Conservation (phyloP, 2,888 invertebrate species). For the Drosophila barbarae region DNA sequence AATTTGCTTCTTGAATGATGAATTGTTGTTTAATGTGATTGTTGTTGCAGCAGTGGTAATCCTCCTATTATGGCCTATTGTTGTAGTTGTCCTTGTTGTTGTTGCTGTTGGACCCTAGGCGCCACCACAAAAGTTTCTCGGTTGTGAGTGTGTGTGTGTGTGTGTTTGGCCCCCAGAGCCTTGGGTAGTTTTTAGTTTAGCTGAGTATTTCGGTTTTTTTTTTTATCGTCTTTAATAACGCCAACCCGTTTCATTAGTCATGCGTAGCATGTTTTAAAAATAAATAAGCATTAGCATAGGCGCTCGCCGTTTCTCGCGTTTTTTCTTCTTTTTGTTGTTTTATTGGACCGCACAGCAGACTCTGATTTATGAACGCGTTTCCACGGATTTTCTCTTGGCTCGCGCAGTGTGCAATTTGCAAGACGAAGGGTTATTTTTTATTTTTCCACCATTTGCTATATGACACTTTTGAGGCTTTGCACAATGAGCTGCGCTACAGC, state of each 20-base stretch:
- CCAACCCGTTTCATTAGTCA: slow-evolving; percentile 61
- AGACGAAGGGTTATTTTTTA: not conserved
- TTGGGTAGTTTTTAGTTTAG: slow-evolving; percentile 36
- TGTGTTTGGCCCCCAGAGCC: slow-evolving; percentile 34
- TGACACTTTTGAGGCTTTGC: slow-evolving; percentile 48
- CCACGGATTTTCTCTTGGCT: slow-evolving; percentile 6
- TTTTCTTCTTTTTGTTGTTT: slow-evolving; percentile 12
- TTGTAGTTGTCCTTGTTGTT: not conserved
- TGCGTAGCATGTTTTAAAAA: slow-evolving; percentile 50
- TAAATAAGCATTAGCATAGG: slow-evolving; percentile 35
- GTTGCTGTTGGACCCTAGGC: slow-evolving; percentile 28
- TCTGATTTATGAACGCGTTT: slow-evolving; percentile 19
- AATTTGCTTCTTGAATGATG: slow-evolving; percentile 58
- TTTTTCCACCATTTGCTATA: slow-evolving; percentile 1
- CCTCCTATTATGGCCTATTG: slow-evolving; percentile 25
- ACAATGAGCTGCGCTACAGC: slow-evolving; percentile 14
- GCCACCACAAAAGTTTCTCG: slow-evolving; percentile 36
- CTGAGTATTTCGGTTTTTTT: slow-evolving; percentile 40
- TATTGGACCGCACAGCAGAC: slow-evolving; percentile 4
- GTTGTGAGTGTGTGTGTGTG: slow-evolving; percentile 10
- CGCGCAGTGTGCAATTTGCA: not conserved
- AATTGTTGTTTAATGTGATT: slow-evolving; percentile 29
- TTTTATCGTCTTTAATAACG: slow-evolving; percentile 46
- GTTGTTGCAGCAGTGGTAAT: slow-evolving; percentile 22
- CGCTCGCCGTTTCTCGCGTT: slow-evolving; percentile 14